Base-by-base conservation (phyloP, 35 echinoderm and acorn worm genomes). In the Heliocidaris erythrogramma region DNA sequence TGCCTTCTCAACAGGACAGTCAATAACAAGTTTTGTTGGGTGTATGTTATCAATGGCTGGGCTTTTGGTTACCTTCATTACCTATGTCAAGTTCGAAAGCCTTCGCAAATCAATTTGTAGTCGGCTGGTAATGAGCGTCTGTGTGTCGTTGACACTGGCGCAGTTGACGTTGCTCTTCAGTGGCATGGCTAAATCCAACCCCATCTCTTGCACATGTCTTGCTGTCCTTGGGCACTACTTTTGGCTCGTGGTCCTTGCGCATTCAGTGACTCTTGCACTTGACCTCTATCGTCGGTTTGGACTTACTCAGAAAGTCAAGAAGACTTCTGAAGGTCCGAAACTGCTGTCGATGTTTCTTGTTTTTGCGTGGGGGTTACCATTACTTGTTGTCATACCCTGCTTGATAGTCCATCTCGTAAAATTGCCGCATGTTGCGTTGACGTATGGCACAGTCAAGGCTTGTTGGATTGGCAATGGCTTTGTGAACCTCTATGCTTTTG, bases 141-240 rank as follows among this genome's bases (percentile, higher is more conserved):
- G 93, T 30, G 50, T 92, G 5, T 29, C 61, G 30, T 69, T 96
- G n/a, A 94, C 88, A 31, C 18, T 88, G 48, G 95, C 95, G 10
- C 95, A 96, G 47, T 49, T 96, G 2, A 31, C 88, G 27, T 86
- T 96, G 30, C 95, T 96, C 48, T 24, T 94, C 85, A 85, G 95
- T 47, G 95, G 84, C 7, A 29, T 59, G 61, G 91, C 84, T 18
- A 88, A 52, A 17, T 59, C 65, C 24, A 87, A 94, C 52, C 42
- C 49, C 21, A 59, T 53, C 31, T 32, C 92, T 48, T 97, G 97
- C 59, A 89, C 95, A 18, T 69, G 92, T 5, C 31, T 96, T 86
- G 97, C 97, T 5, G 94, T 78, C 16, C 49, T 96, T 2, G 89
- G 93, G 0, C 97, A 97, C 89, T 97, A 87, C 61, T 90, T 97